phyloP scores from a whole-genome alignment of 2,113 vertebrate genomes.

The Prietella phreatophila region DNA sequence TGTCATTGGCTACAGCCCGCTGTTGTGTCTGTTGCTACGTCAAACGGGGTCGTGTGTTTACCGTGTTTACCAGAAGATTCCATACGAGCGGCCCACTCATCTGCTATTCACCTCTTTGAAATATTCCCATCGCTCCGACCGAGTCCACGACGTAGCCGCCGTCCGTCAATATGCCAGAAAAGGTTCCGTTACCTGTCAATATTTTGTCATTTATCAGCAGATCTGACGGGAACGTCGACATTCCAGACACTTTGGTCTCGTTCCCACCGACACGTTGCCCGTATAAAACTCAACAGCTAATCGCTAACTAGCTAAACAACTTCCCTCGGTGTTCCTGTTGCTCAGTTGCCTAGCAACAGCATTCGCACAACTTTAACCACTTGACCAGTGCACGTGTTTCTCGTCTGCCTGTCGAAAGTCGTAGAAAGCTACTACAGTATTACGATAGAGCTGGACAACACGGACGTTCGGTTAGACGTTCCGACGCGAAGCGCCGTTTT shows the following conservation, averaged over 20 bases:
- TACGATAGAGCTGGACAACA: no score
- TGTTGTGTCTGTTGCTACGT: slow-evolving; percentile 30
- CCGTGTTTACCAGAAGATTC: slow-evolving; percentile 3
- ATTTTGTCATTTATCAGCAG: neutral
- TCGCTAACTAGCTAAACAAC: neutral
- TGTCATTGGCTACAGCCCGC: neutral
- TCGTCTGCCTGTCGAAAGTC: no score
- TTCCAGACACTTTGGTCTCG: neutral
- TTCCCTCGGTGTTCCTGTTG: neutral
- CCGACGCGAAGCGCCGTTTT: neutral
- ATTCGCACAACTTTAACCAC: neutral
- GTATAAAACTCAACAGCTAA: neutral
- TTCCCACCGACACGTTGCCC: neutral
- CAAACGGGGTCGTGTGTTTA: neutral
- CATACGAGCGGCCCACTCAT: neutral
- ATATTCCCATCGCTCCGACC: neutral
- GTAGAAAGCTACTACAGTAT: neutral
- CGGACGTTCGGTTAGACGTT: neutral
- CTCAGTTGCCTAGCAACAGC: neutral
- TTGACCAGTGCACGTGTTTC: neutral
- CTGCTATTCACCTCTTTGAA: neutral
- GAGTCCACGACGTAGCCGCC: no score
- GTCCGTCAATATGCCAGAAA: neutral
- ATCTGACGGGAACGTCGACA: neutral
- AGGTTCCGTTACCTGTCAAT: neutral